Evolutionary conservation across 1,140 invertebrate genomes (phyloP).

Genomic region (Drosophila burlai): DNA sequence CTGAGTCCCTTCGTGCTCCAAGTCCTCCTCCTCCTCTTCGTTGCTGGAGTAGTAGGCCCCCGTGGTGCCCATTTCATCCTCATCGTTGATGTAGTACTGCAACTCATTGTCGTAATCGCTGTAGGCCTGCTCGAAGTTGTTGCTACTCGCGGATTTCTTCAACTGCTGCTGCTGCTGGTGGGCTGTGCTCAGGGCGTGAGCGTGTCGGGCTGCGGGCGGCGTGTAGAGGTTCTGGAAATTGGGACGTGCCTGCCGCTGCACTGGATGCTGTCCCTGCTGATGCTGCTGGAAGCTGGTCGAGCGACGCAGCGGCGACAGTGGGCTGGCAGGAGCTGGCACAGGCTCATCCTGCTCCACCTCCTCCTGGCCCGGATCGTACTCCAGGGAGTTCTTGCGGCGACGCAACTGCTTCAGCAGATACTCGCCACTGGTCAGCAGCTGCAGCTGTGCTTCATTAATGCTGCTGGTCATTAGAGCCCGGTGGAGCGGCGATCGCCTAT

Average conservation of each 20-base stretch:
- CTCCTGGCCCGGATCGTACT: slow-evolving; percentile 61
- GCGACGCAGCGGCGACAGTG: slow-evolving; percentile 76
- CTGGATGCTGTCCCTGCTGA: slow-evolving; percentile 48
- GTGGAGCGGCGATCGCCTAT: slow-evolving; percentile 72
- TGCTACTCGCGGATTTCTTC: slow-evolving; percentile 84
- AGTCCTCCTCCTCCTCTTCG: slow-evolving; percentile 54
- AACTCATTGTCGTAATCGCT: slow-evolving; percentile 84
- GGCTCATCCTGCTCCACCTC: slow-evolving; percentile 39
- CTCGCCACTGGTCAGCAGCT: slow-evolving; percentile 78
- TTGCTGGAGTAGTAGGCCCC: slow-evolving; percentile 80
- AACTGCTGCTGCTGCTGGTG: slow-evolving; percentile 38
- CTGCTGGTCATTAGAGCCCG: slow-evolving; percentile 82
- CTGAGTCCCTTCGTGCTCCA: slow-evolving; percentile 17
- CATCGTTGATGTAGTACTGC: slow-evolving; percentile 84
- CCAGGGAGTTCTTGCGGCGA: slow-evolving; percentile 86
- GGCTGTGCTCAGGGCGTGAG: slow-evolving; percentile 50
- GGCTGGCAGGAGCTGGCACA: slow-evolving; percentile 9
- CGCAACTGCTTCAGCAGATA: slow-evolving; percentile 81
- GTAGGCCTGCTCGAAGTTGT: slow-evolving; percentile 80
- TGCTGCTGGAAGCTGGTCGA: slow-evolving; percentile 81
- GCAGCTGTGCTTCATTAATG: slow-evolving; percentile 80
- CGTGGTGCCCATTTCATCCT: slow-evolving; percentile 74
- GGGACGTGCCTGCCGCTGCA: slow-evolving; percentile 71
- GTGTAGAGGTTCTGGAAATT: slow-evolving; percentile 81
- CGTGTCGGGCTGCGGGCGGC: slow-evolving; percentile 75